Evolutionary conservation across 1,140 invertebrate genomes (phyloP).

Genomic region (Ooceraea biroi): DNA sequence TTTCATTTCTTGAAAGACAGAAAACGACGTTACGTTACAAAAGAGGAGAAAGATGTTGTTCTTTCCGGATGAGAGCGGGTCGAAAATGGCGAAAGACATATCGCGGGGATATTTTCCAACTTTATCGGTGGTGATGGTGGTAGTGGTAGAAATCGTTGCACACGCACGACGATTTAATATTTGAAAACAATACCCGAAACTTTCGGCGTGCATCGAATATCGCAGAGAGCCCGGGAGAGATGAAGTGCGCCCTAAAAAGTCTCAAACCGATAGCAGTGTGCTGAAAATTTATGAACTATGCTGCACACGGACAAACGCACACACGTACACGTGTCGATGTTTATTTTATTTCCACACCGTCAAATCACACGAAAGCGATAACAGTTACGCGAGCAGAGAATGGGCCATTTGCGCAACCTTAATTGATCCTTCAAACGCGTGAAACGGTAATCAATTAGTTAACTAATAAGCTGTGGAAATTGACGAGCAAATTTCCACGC

Average conservation of each 20-base stretch:
- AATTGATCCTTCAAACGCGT: neutral
- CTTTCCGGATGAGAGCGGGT: conserved; percentile 15
- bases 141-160: neutral
- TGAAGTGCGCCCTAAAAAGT: conserved; percentile 26
- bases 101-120: conserved; percentile 24
- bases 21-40: conserved; percentile 33
- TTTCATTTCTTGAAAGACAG: conserved; percentile 67
- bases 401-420: neutral
- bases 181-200: conserved; percentile 29
- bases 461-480: conserved; percentile 13
- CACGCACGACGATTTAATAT: conserved; percentile 41
- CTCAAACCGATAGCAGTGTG: neutral
- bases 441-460: neutral
- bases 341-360: conserved; percentile 3
- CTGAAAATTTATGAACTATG: conserved; percentile 35
- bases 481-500: neutral
- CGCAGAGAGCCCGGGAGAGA: neutral
- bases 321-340: neutral
- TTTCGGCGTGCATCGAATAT: conserved; percentile 23
- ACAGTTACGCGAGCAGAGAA: neutral
- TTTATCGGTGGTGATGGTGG: neutral
- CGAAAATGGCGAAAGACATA: conserved; percentile 42
- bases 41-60: conserved; percentile 33
- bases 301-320: neutral
- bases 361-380: neutral